These are phyloP conservation scores for Noturus placidus DNA, from an alignment of 2,113 vertebrate species.

Conservation along the genomic window DNA sequence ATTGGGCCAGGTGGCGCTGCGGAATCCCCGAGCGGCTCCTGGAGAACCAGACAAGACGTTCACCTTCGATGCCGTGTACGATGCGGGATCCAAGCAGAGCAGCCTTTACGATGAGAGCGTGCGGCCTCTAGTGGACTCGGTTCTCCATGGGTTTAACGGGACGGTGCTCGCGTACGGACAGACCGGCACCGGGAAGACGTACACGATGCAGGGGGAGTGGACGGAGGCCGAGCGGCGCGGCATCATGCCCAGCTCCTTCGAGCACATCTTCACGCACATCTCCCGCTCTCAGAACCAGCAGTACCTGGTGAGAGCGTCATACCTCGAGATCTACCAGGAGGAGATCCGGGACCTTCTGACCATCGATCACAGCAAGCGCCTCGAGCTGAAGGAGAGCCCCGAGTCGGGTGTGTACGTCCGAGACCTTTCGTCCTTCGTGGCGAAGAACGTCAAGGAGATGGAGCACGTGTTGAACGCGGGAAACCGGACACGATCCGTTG, in stretches of 20 bases:
- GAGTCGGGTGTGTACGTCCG: slow-evolving; percentile 94
- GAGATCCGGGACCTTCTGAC: slow-evolving; percentile 91
- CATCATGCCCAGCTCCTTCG: slow-evolving; percentile 90
- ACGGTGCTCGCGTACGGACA: slow-evolving; percentile 95
- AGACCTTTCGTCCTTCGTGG: slow-evolving; percentile 94
- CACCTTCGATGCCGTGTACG: slow-evolving; percentile 96
- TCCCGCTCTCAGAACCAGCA: slow-evolving; percentile 95
- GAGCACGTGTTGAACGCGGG: slow-evolving; percentile 96
- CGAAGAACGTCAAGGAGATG: slow-evolving; percentile 96
- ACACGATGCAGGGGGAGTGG: slow-evolving; percentile 96
- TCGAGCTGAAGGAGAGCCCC: slow-evolving; percentile 92
- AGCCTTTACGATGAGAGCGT: slow-evolving; percentile 95
- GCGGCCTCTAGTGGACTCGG: slow-evolving; percentile 87
- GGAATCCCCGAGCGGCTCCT: slow-evolving; percentile 80
- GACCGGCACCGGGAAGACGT: slow-evolving; percentile 95
- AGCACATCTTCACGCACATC: slow-evolving; percentile 98
- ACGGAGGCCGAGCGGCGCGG: slow-evolving; percentile 86
- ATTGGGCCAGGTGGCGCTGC: slow-evolving; percentile 90
- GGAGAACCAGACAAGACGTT: slow-evolving; percentile 91
- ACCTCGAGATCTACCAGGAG: slow-evolving; percentile 97
- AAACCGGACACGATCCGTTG: slow-evolving; percentile 87
- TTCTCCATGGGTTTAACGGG: slow-evolving; percentile 91
- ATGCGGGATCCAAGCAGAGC: slow-evolving; percentile 84
- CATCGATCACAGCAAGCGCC: slow-evolving; percentile 80
- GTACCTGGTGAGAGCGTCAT: slow-evolving; percentile 94